phyloP scores from a whole-genome alignment of 1,140 invertebrate species.

The Galendromus occidentalis region DNA sequence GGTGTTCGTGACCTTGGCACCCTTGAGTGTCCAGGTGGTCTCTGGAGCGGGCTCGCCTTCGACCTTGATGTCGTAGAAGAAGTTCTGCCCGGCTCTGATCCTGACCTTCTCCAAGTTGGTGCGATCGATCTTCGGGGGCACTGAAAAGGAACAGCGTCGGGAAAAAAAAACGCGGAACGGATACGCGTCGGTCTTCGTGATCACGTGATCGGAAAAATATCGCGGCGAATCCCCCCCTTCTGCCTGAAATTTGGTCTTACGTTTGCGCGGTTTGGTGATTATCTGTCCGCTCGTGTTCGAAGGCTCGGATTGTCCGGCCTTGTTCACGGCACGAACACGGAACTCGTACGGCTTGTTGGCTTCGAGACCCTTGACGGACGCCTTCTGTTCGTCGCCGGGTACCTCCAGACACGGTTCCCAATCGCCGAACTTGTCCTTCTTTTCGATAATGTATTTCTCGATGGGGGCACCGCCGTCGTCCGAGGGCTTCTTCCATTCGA shows the following conservation, averaged over 20 bases:
- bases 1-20: constrained; percentile 30
- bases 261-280: constrained; percentile 65
- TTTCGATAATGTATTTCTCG: constrained; percentile 66
- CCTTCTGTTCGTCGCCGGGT: constrained; percentile 53
- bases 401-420: constrained; percentile 78
- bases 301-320: constrained; percentile 51
- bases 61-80: constrained; percentile 36
- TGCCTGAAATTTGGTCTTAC: constrained; percentile 15
- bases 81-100: constrained; percentile 67
- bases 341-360: constrained; percentile 79
- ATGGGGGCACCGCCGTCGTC: constrained; percentile 68
- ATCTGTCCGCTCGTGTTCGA: constrained; percentile 58
- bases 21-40: constrained; percentile 45
- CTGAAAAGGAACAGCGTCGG: constrained; percentile 21
- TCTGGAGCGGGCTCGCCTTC: constrained; percentile 33
- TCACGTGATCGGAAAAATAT: neutral
- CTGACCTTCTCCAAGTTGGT: constrained; percentile 43
- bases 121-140: constrained; percentile 27
- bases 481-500: constrained; percentile 59
- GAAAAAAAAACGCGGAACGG: neutral
- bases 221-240: neutral
- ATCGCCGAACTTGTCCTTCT: constrained; percentile 78
- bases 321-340: constrained; percentile 59
- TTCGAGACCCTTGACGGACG: constrained; percentile 64
- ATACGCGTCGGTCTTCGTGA: neutral